A percentile compares a stretch with the other conserved stretches of the same genome.
Evolutionary conservation across 2,888 invertebrate genomes (phyloP).

Genomic region (Melinopterus prodromus): DNA sequence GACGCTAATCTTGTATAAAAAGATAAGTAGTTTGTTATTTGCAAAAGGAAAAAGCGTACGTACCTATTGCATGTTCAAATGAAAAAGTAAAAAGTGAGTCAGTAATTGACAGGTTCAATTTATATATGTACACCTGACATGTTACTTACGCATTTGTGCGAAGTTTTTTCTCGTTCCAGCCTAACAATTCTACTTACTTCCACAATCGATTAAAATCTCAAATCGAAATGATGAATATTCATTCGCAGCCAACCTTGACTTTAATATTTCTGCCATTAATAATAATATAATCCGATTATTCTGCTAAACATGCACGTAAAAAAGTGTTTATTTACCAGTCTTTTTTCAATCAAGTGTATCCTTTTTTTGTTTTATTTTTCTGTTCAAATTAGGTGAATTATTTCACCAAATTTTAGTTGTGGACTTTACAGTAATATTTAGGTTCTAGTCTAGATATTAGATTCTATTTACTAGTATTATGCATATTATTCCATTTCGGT

Average conservation of each 20-base stretch:
- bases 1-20: conserved; percentile 17
- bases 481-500: too few species aligned
- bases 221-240: not conserved
- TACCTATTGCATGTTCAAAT: not conserved
- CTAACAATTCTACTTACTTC: not conserved
- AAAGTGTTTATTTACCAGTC: not conserved
- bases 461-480: too few species aligned
- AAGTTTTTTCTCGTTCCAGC: not conserved
- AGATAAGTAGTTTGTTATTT: not conserved
- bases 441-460: too few species aligned
- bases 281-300: not conserved
- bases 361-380: not conserved
- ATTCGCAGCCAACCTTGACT: not conserved
- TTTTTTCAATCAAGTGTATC: not conserved
- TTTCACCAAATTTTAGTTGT: too few species aligned
- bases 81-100: not conserved
- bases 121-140: not conserved
- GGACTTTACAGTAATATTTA: too few species aligned
- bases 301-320: not conserved
- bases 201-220: not conserved
- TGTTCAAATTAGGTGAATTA: too few species aligned
- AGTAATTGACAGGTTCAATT: not conserved
- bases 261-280: not conserved
- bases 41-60: not conserved
- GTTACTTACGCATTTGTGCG: not conserved